Conservation (phyloP, 2,113 vertebrate genomes). For the Sander lucioperca region DNA sequence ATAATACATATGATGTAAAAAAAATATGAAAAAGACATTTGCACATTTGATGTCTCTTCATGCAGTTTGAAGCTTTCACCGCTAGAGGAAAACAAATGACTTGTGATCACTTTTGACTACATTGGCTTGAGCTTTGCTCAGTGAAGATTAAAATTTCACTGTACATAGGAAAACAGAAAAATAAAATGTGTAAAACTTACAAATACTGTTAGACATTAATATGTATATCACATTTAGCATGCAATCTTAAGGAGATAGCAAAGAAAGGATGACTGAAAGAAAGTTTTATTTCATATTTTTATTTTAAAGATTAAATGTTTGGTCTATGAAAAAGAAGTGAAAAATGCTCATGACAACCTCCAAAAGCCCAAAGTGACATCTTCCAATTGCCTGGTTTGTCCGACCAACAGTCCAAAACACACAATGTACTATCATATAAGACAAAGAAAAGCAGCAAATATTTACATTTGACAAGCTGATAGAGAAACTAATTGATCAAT, state of each 20-base stretch:
- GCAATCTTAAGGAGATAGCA: not conserved
- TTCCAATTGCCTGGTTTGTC: not conserved
- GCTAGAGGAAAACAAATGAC: conserved; percentile 28
- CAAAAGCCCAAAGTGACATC: not conserved
- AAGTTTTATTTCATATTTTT: not conserved
- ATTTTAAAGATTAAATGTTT: not conserved
- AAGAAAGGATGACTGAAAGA: not conserved
- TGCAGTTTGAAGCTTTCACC: conserved; percentile 11
- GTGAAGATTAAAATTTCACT: not conserved
- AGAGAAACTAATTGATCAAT: not conserved
- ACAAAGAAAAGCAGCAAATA: not conserved
- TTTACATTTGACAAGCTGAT: not conserved
- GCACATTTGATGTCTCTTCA: not conserved
- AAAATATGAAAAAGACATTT: not conserved
- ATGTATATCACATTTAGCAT: not conserved
- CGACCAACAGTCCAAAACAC: not conserved
- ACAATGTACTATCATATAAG: not conserved
- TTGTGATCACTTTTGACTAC: not conserved
- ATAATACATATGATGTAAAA: too few species aligned
- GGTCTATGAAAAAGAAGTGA: not conserved
- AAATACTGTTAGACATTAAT: not conserved
- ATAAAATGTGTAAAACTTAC: not conserved
- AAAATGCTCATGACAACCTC: not conserved
- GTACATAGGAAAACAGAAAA: not conserved
- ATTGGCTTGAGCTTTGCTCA: not conserved